These are phyloP conservation scores for Kryptolebias ocellatus DNA, from an alignment of 2,797 vertebrate genomes.

Conservation along the genomic window DNA sequence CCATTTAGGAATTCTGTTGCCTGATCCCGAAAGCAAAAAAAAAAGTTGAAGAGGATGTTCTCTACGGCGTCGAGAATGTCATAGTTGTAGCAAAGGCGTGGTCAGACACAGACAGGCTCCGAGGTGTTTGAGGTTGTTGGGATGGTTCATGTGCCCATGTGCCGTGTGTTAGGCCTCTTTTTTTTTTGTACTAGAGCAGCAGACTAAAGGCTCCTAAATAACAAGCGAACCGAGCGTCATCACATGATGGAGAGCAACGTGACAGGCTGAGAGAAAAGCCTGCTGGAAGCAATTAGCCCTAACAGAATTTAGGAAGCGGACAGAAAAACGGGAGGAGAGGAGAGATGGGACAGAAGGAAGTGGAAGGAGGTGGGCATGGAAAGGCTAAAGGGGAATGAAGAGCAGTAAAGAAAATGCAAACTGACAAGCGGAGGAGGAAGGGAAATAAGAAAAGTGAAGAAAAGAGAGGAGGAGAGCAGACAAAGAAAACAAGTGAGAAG, in stretches of 20 bases:
- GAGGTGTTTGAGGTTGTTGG: not conserved
- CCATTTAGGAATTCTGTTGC: conserved; percentile 72
- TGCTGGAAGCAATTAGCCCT: conserved; percentile 82
- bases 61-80: conserved; percentile 29
- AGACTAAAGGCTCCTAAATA: conserved; percentile 31
- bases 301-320: conserved; percentile 75
- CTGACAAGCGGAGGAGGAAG: not conserved
- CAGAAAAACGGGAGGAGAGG: not conserved
- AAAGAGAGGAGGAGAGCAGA: no score
- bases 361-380: not conserved
- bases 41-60: not conserved
- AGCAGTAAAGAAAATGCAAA: not conserved
- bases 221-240: conserved; percentile 71
- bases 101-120: conserved; percentile 24
- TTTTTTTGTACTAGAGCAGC: conserved; percentile 4
- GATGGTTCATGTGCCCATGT: conserved; percentile 33
- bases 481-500: not conserved
- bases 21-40: conserved; percentile 13
- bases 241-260: conserved; percentile 84
- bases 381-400: not conserved
- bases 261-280: conserved; percentile 69
- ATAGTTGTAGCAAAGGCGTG: conserved; percentile 50
- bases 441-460: not conserved
- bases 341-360: not conserved
- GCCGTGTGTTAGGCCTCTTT: not conserved